phyloP scores from a whole-genome alignment of 2,113 vertebrate species.

The Vidua chalybeata region DNA sequence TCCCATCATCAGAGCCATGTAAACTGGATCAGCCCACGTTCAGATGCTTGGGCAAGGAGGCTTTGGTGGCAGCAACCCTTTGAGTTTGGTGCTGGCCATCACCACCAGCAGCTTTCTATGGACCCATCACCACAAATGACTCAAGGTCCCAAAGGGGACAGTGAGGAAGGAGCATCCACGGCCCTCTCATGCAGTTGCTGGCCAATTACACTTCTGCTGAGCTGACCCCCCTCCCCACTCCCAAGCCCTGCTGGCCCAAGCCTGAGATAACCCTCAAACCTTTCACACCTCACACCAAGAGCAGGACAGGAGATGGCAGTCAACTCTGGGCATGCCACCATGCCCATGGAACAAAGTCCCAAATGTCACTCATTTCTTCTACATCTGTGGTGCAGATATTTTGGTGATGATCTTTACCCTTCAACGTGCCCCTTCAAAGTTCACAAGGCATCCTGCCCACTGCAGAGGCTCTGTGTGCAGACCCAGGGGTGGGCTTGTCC shows the following conservation, averaged over 20 bases:
- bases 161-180: not conserved
- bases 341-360: not conserved
- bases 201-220: not conserved
- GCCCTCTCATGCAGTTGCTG: not conserved
- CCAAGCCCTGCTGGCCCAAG: not conserved
- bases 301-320: not conserved
- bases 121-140: not conserved
- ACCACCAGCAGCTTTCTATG: not conserved
- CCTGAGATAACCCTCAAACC: not conserved
- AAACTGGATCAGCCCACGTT: not conserved
- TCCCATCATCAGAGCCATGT: accelerated
- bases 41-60: not conserved
- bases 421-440: accelerated
- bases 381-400: not conserved
- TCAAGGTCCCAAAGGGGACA: not conserved
- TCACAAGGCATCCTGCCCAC: not conserved
- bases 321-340: not conserved
- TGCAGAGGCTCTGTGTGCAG: not conserved
- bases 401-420: not conserved
- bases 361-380: not conserved
- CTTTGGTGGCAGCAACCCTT: not conserved
- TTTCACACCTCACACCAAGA: not conserved
- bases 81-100: not conserved
- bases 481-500: not conserved
- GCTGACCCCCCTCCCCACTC: not conserved